Percentiles rank a stretch among this genome's conserved stretches.
phyloP scores from a whole-genome alignment of 2,888 invertebrate genomes.

The Agonum fuliginosum region DNA sequence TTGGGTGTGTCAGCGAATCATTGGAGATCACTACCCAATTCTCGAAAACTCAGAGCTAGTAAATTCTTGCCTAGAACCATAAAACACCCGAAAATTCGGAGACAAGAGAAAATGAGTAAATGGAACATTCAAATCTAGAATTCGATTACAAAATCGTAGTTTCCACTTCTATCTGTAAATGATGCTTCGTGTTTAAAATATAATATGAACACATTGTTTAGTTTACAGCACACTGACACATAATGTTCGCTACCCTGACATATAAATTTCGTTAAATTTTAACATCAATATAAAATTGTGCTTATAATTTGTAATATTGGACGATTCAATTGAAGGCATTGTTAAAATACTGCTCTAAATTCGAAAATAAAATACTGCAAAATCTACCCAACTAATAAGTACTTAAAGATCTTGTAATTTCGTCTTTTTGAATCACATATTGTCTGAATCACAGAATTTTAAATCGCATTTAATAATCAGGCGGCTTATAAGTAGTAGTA shows the following conservation, averaged over 20 bases:
- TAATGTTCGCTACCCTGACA: conserved; percentile 11
- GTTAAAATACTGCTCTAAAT: conserved; percentile 25
- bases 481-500: conserved; percentile 9
- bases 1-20: too few species aligned
- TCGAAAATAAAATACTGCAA: conserved; percentile 20
- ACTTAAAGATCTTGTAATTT: neutral
- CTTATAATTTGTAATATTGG: conserved; percentile 49
- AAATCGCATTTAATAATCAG: conserved; percentile 60
- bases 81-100: too few species aligned
- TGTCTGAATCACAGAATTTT: conserved; percentile 59
- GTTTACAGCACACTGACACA: conserved; percentile 36
- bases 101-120: too few species aligned
- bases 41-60: too few species aligned
- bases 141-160: too few species aligned
- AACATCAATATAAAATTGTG: conserved; percentile 54
- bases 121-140: too few species aligned
- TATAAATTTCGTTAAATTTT: neutral
- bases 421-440: conserved; percentile 48
- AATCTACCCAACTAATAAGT: neutral
- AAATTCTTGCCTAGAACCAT: too few species aligned
- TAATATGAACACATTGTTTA: conserved; percentile 54
- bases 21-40: too few species aligned
- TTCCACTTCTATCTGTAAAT: too few species aligned
- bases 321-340: conserved; percentile 57
- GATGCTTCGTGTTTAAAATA: too few species aligned